Evolutionary conservation across 2,113 vertebrate genomes (phyloP).

Genomic region (Hyaena hyaena): DNA sequence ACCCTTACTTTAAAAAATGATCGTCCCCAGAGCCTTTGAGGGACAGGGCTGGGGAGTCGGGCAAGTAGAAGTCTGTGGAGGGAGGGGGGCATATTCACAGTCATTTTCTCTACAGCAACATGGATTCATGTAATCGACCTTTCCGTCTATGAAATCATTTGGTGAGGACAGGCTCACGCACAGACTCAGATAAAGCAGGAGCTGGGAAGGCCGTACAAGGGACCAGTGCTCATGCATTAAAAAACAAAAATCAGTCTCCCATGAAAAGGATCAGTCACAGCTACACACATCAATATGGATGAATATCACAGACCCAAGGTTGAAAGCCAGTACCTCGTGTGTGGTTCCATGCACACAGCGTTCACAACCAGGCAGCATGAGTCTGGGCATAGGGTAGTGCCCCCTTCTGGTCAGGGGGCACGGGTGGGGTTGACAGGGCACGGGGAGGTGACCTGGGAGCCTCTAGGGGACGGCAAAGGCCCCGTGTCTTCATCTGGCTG

Average conservation of each 20-base stretch:
- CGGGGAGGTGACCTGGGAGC: neutral
- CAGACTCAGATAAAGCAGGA: neutral
- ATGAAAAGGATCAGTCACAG: neutral
- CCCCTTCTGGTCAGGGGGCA: neutral
- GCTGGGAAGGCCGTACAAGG: neutral
- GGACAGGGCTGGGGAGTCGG: rapidly evolving
- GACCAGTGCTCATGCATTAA: neutral
- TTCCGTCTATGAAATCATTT: neutral
- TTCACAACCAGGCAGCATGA: neutral
- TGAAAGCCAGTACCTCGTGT: neutral
- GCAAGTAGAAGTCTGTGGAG: rapidly evolving
- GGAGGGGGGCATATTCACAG: rapidly evolving
- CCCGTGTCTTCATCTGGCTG: neutral
- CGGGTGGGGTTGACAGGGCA: neutral
- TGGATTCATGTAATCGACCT: too few relatives aligned
- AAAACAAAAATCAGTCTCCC: neutral
- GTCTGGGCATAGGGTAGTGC: neutral
- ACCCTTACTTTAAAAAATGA: neutral
- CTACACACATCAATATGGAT: neutral
- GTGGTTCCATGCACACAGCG: neutral
- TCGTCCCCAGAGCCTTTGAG: neutral
- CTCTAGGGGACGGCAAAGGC: neutral
- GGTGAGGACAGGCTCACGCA: neutral
- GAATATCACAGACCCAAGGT: neutral
- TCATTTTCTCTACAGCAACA: neutral